Percentiles rank a stretch among this genome's conserved stretches.
These are phyloP conservation scores for Microchirus variegatus DNA, from an alignment of 2,797 vertebrate genomes.

Conservation along the genomic window DNA sequence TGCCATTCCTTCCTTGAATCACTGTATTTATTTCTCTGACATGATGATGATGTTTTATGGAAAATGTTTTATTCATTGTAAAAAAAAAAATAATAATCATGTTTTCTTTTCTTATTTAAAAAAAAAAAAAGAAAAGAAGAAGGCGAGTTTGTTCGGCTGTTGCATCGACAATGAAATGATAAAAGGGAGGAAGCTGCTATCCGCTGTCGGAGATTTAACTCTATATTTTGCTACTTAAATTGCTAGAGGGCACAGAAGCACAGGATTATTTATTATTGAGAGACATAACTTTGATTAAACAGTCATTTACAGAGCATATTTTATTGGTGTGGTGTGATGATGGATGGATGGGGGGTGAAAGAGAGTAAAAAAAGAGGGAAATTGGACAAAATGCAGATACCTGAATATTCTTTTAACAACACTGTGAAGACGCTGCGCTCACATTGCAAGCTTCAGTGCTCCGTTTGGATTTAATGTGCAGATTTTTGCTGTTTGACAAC, in stretches of 20 bases:
- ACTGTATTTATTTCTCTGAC: conserved; percentile 51
- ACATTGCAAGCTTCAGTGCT: not conserved
- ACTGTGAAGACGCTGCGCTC: not conserved
- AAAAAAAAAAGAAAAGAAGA: conserved; percentile 7
- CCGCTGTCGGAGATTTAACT: conserved; percentile 65
- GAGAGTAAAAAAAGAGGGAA: too few relatives aligned
- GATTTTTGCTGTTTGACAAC: too few relatives aligned
- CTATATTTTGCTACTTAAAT: conserved; percentile 93
- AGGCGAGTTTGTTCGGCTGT: conserved; percentile 56
- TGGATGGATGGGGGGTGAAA: not conserved
- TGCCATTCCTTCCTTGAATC: conserved; percentile 37
- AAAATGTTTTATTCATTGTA: conserved; percentile 48
- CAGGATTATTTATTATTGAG: conserved; percentile 90
- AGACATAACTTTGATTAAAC: conserved; percentile 63
- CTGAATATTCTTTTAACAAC: not conserved
- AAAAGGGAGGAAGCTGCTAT: conserved; percentile 53
- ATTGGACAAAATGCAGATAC: too few relatives aligned
- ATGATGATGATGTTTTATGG: conserved; percentile 22
- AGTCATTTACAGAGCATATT: conserved; percentile 77
- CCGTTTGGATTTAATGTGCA: too few relatives aligned
- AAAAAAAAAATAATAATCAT: conserved; percentile 10
- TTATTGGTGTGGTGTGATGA: conserved; percentile 86
- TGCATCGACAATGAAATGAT: conserved; percentile 60
- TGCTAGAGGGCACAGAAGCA: conserved; percentile 88
- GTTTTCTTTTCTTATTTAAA: conserved; percentile 27